A percentile compares a stretch with the other conserved stretches of the same genome.
phyloP scores from a whole-genome alignment of 2,888 invertebrate genomes.

The Oligia strigilis region DNA sequence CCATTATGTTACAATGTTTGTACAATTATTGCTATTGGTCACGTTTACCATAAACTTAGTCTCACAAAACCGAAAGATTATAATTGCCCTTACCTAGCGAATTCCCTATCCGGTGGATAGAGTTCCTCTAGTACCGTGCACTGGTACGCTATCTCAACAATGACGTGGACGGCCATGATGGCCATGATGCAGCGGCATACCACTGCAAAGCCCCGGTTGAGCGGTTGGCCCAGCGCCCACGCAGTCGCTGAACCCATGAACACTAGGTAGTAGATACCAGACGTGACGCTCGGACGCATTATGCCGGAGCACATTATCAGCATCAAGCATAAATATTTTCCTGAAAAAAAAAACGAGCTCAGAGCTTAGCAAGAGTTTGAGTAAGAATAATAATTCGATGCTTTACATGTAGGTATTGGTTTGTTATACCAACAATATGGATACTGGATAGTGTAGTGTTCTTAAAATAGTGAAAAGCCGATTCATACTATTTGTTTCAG shows the following conservation, averaged over 20 bases:
- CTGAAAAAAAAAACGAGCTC: slow-evolving; percentile 80
- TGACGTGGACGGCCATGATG: slow-evolving; percentile 94
- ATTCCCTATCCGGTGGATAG: slow-evolving; percentile 92
- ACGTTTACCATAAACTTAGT: not conserved
- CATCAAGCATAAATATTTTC: slow-evolving; percentile 92
- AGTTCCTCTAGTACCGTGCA: slow-evolving; percentile 94
- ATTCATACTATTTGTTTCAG: not conserved
- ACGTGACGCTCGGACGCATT: slow-evolving; percentile 95
- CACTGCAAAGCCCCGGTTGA: slow-evolving; percentile 94
- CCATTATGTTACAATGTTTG: not conserved
- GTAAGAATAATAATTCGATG: not conserved
- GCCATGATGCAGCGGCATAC: slow-evolving; percentile 93
- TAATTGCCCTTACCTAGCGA: slow-evolving; percentile 92
- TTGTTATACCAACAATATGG: not conserved
- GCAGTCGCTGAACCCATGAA: slow-evolving; percentile 96
- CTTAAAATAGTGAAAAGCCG: not conserved
- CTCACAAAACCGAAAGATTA: not conserved
- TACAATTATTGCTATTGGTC: not conserved
- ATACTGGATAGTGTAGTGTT: not conserved
- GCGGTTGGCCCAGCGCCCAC: slow-evolving; percentile 95
- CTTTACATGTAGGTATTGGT: not conserved
- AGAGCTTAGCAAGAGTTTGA: not conserved
- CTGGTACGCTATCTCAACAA: slow-evolving; percentile 95
- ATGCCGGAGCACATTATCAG: slow-evolving; percentile 94
- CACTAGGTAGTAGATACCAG: slow-evolving; percentile 96